Percentiles rank a stretch among this genome's conserved stretches.
These are phyloP conservation scores for Pseudomyrmex cubaensis DNA, from an alignment of 1,140 invertebrate genomes.

Conservation along the genomic window DNA sequence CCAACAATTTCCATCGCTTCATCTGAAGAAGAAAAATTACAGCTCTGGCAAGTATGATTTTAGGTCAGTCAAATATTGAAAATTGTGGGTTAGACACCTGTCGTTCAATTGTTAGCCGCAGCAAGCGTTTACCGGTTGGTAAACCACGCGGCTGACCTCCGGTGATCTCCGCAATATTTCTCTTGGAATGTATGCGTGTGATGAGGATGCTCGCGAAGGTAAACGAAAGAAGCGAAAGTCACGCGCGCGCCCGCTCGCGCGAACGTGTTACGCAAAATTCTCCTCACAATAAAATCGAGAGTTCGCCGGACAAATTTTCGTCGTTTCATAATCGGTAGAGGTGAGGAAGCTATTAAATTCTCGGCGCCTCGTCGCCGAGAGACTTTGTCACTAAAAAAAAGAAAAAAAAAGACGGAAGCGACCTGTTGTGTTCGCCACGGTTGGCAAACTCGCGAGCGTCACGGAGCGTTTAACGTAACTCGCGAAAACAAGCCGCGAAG, in stretches of 20 bases:
- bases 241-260: background rate
- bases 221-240: slow-evolving; percentile 45
- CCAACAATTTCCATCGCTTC: slow-evolving; percentile 29
- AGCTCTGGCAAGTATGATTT: slow-evolving; percentile 12
- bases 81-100: background rate
- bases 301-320: slow-evolving; percentile 38
- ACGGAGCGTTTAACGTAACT: slow-evolving; percentile 23
- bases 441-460: slow-evolving; percentile 7
- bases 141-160: background rate
- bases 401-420: slow-evolving; percentile 6
- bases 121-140: background rate
- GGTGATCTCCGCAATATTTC: background rate
- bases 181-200: slow-evolving; percentile 4
- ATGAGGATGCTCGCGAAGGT: slow-evolving; percentile 30
- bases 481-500: background rate
- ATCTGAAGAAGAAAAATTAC: slow-evolving; percentile 26
- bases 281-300: slow-evolving; percentile 49
- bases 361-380: background rate
- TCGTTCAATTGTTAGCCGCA: background rate
- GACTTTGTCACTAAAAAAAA: too few relatives aligned
- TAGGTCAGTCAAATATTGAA: slow-evolving; percentile 35
- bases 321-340: slow-evolving; percentile 28
- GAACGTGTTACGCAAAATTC: slow-evolving; percentile 33
- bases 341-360: slow-evolving; percentile 1
- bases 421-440: slow-evolving; percentile 36